These are phyloP conservation scores for Lordiphosa mommai DNA, from an alignment of 1,140 invertebrate species.

Conservation along the genomic window DNA sequence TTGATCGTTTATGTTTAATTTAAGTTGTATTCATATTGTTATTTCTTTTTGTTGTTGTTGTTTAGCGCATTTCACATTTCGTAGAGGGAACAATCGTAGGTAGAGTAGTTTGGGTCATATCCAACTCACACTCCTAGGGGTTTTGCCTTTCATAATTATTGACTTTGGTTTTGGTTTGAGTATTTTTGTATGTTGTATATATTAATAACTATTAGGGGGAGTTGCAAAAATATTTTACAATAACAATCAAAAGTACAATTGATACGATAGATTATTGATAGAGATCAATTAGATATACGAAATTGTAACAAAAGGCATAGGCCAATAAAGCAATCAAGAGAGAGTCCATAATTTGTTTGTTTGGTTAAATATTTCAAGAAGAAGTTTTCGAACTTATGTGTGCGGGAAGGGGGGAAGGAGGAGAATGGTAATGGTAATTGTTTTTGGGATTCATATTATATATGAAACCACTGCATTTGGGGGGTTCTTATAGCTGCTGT, in stretches of 20 bases:
- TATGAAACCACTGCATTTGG: constrained; percentile 4
- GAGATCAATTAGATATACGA: constrained; percentile 18
- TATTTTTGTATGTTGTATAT: constrained; percentile 21
- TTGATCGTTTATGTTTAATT: constrained; percentile 44
- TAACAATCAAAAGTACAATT: constrained; percentile 53
- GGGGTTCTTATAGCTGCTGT: background rate
- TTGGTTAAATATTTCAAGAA: constrained; percentile 4
- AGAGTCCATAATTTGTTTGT: constrained; percentile 13
- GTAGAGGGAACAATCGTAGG: constrained; percentile 32
- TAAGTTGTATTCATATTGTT: constrained; percentile 47
- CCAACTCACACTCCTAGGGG: too few species aligned
- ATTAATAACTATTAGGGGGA: constrained; percentile 43
- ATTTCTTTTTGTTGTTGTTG: constrained; percentile 26
- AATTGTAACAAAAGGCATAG: constrained; percentile 40
- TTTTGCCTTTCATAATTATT: constrained; percentile 18
- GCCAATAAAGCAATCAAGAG: constrained; percentile 31
- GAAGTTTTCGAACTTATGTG: constrained; percentile 10
- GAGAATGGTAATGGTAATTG: background rate
- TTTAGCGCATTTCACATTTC: constrained; percentile 20
- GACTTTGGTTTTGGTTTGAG: constrained; percentile 2
- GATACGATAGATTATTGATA: constrained; percentile 39
- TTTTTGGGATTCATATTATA: background rate
- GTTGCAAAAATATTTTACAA: constrained; percentile 53
- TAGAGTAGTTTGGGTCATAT: too few species aligned
- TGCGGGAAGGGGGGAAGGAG: background rate